These are phyloP conservation scores for Drosophila santomea DNA, from an alignment of 1,140 invertebrate species.

Conservation along the genomic window DNA sequence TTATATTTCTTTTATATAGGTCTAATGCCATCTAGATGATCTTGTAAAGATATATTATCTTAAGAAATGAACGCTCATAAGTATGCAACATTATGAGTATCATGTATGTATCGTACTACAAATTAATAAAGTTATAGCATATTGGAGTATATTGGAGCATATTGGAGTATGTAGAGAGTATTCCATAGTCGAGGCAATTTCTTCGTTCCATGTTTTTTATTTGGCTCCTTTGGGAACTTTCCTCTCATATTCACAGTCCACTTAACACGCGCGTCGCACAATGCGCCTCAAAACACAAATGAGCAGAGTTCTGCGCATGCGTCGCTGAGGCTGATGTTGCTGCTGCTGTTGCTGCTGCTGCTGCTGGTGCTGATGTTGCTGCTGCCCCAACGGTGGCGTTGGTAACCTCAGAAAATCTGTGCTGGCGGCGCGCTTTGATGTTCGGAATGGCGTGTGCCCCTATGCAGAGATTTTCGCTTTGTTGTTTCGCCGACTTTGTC, in stretches of 20 bases:
- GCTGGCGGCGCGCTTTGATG: slow-evolving; percentile 81
- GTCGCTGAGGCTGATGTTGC: slow-evolving; percentile 14
- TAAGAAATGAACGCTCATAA: neutral
- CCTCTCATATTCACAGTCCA: slow-evolving; percentile 83
- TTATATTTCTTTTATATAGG: too few species aligned
- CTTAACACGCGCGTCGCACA: slow-evolving; percentile 81
- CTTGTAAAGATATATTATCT: too few species aligned
- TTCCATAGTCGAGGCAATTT: neutral
- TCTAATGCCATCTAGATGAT: too few species aligned
- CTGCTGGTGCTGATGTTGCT: slow-evolving; percentile 23
- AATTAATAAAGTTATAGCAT: too few species aligned
- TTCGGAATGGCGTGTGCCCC: slow-evolving; percentile 84
- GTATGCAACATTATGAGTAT: neutral
- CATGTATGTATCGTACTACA: neutral
- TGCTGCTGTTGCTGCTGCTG: slow-evolving; percentile 9
- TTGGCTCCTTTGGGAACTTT: slow-evolving; percentile 62
- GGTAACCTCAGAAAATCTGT: slow-evolving; percentile 84
- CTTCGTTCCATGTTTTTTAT: slow-evolving; percentile 3
- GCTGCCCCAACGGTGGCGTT: slow-evolving; percentile 77
- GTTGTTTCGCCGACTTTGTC: slow-evolving; percentile 76
- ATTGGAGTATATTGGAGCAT: too few species aligned
- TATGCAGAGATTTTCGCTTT: slow-evolving; percentile 84
- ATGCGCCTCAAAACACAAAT: slow-evolving; percentile 82
- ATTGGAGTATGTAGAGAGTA: neutral
- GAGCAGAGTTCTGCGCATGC: slow-evolving; percentile 69